Conservation (phyloP, 2,113 vertebrate genomes). For the Pavo muticus region DNA sequence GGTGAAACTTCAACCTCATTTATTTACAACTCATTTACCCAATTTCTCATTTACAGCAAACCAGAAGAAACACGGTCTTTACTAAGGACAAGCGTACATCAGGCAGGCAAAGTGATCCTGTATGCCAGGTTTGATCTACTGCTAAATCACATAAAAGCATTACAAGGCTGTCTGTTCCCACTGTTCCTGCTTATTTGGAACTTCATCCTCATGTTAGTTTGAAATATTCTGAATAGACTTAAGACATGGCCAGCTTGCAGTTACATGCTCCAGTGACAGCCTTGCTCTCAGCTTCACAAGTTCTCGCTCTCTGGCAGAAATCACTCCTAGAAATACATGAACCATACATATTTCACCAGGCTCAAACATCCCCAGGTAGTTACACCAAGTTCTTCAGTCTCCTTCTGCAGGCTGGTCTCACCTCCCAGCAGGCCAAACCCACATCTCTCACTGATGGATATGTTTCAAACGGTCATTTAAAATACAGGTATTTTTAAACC, state of each 20-base stretch:
- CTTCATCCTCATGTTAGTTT: background rate
- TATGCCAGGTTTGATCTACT: fast-evolving
- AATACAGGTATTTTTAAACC: background rate
- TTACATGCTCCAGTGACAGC: background rate
- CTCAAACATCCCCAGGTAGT: background rate
- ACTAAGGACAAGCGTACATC: background rate
- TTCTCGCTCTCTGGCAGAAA: background rate
- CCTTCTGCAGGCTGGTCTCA: background rate
- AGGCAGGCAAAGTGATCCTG: background rate
- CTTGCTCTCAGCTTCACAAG: background rate
- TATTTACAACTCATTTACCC: background rate
- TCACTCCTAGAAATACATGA: background rate
- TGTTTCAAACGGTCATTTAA: fast-evolving
- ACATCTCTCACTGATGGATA: background rate
- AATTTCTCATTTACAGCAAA: background rate
- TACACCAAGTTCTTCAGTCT: background rate
- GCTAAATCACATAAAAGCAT: background rate
- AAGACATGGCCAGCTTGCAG: background rate
- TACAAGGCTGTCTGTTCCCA: background rate
- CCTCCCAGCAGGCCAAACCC: background rate
- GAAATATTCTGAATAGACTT: background rate
- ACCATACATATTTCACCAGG: background rate
- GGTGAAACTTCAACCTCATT: background rate
- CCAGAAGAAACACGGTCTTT: background rate
- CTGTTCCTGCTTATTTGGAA: fast-evolving